These are phyloP conservation scores for Crocallis elinguaria DNA, from an alignment of 2,888 invertebrate species.

Conservation along the genomic window DNA sequence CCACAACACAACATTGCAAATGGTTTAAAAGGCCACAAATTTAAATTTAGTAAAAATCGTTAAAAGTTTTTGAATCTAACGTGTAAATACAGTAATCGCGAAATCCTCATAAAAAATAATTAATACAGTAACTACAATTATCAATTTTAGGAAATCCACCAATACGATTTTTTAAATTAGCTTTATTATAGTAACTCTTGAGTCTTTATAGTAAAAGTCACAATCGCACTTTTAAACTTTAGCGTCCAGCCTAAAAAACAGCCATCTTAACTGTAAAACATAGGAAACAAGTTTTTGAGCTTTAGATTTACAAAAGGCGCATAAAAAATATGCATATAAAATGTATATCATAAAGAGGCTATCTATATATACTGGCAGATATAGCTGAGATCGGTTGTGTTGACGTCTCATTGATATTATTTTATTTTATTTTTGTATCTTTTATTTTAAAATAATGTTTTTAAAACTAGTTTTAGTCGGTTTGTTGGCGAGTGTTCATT, in stretches of 20 bases:
- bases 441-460: constrained; percentile 19
- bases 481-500: constrained; percentile 20
- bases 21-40: too few species aligned
- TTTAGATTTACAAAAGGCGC: constrained; percentile 4
- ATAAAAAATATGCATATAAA: constrained; percentile 8
- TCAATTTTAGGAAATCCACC: too few species aligned
- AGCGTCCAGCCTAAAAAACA: constrained; percentile 10
- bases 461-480: constrained; percentile 15
- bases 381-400: constrained; percentile 13
- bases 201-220: constrained; percentile 5
- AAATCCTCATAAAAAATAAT: too few species aligned
- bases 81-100: too few species aligned
- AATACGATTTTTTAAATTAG: background rate
- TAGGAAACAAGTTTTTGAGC: constrained; percentile 10
- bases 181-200: background rate
- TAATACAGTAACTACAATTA: too few species aligned
- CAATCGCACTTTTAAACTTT: constrained; percentile 11
- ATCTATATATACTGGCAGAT: constrained; percentile 3
- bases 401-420: background rate
- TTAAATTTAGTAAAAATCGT: too few species aligned
- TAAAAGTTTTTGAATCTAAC: too few species aligned
- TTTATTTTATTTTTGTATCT: background rate
- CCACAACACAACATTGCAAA: too few species aligned
- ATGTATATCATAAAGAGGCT: constrained; percentile 2
- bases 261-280: constrained; percentile 8